Percentiles rank a stretch among this genome's conserved stretches.
These are phyloP conservation scores for Ptychoptera albimana DNA, from an alignment of 2,888 invertebrate species.

Conservation along the genomic window DNA sequence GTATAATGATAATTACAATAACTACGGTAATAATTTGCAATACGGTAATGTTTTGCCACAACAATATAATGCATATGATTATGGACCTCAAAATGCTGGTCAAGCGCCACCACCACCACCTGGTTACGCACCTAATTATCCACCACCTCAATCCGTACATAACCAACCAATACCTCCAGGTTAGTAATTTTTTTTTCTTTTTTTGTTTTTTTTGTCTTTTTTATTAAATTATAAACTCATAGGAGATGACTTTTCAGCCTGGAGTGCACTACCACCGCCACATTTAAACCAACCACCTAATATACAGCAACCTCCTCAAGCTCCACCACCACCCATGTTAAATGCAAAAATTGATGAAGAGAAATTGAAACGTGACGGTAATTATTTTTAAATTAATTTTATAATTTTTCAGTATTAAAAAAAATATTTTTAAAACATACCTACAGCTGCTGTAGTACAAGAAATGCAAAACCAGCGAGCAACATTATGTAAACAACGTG, in stretches of 20 bases:
- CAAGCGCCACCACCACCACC: slow-evolving; percentile 16
- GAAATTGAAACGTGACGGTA: slow-evolving; percentile 25
- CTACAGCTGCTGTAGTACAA: slow-evolving; percentile 50
- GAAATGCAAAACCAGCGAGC: slow-evolving; percentile 72
- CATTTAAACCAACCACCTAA: slow-evolving; percentile 3
- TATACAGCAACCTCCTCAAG: slow-evolving; percentile 8
- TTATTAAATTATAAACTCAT: no score
- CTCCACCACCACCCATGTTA: slow-evolving; percentile 4
- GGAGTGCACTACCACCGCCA: slow-evolving; percentile 4
- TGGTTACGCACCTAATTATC: slow-evolving; percentile 20
- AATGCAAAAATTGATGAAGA: slow-evolving; percentile 10
- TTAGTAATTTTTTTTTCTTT: background rate
- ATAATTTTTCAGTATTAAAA: background rate
- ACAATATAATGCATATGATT: slow-evolving; percentile 15
- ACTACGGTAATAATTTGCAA: slow-evolving; percentile 21
- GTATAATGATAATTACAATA: slow-evolving; percentile 19
- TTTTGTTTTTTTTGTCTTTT: no score
- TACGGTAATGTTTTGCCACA: slow-evolving; percentile 13
- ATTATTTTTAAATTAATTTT: slow-evolving; percentile 6
- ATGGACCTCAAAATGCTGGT: slow-evolving; percentile 2
- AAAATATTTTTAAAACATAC: background rate
- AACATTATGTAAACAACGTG: slow-evolving; percentile 61
- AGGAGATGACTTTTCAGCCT: slow-evolving; percentile 8
- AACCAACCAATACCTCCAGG: slow-evolving; percentile 4
- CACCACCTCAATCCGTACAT: slow-evolving; percentile 17